Percentiles rank a stretch among this genome's conserved stretches.
phyloP scores from a whole-genome alignment of 2,113 vertebrate species.

The Cygnus atratus region DNA sequence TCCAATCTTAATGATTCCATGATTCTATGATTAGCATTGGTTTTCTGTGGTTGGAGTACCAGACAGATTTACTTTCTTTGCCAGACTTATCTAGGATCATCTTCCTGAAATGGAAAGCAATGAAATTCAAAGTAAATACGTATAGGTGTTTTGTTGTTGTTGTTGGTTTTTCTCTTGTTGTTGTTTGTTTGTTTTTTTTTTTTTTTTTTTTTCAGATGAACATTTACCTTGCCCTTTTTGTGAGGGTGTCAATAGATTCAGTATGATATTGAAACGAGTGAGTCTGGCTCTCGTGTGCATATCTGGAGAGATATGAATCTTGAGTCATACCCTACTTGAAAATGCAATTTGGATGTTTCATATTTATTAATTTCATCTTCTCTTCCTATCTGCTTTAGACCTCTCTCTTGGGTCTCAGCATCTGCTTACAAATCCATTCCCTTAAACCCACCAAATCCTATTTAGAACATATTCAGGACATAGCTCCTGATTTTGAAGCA shows the following conservation, averaged over 20 bases:
- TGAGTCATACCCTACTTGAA: constrained; percentile 19
- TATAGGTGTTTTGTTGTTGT: neutral
- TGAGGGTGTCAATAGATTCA: neutral
- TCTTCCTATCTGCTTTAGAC: constrained; percentile 35
- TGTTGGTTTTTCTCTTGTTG: no score
- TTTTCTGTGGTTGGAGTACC: neutral
- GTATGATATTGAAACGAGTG: neutral
- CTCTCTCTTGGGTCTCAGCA: constrained; percentile 30
- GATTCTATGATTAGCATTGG: neutral
- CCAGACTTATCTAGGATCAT: neutral
- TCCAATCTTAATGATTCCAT: no score
- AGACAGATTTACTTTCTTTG: constrained; percentile 10
- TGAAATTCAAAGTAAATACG: constrained; percentile 21
- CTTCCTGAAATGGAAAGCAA: constrained; percentile 7
- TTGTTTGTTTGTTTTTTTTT: no score
- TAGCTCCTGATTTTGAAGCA: constrained; percentile 55
- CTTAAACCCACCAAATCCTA: constrained; percentile 54
- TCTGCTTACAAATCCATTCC: constrained; percentile 59
- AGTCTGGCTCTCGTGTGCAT: neutral
- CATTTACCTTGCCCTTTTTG: neutral
- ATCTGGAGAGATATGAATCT: constrained; percentile 7
- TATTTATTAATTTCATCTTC: constrained; percentile 54
- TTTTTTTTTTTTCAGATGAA: neutral
- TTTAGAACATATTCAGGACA: constrained; percentile 62
- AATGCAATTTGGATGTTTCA: constrained; percentile 39